Conservation (phyloP, 2,113 vertebrate genomes). For the Dasypus novemcinctus region DNA sequence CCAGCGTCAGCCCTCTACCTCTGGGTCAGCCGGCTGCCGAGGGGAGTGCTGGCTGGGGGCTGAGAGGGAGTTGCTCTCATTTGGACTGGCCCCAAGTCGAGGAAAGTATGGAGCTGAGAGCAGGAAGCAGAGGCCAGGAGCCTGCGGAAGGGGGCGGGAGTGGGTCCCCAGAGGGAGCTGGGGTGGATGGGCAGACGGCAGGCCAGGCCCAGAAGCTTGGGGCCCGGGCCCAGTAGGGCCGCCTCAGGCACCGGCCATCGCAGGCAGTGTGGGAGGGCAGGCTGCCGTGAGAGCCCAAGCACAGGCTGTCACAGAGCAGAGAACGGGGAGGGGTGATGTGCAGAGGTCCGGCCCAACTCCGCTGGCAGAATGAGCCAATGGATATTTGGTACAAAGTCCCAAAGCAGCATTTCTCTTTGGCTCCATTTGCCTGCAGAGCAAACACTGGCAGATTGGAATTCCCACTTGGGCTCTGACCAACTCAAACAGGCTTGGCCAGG, state of each 20-base stretch:
- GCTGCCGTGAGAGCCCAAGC: not conserved
- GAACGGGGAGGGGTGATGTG: not conserved
- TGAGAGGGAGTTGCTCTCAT: not conserved
- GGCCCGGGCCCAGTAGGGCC: not conserved
- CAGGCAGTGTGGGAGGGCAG: not conserved
- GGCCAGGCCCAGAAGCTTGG: not conserved
- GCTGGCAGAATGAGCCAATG: not conserved
- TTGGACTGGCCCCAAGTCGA: not conserved
- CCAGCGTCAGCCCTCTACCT: not conserved
- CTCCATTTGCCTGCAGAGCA: constrained; percentile 59
- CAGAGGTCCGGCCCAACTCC: not conserved
- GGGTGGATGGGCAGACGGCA: not conserved
- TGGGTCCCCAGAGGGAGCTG: not conserved
- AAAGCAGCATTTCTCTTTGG: constrained; percentile 54
- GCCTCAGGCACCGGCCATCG: not conserved
- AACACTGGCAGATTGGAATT: constrained; percentile 69
- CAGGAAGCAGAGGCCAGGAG: not conserved
- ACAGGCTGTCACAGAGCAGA: constrained; percentile 13
- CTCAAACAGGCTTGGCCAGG: constrained; percentile 70
- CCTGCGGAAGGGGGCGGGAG: not conserved
- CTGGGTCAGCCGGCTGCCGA: not conserved
- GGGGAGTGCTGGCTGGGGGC: not conserved
- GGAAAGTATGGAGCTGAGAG: not conserved
- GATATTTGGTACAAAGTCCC: constrained; percentile 50
- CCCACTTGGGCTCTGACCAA: constrained; percentile 74